Percentiles rank a stretch among this genome's conserved stretches.
Conservation (phyloP, 2,113 vertebrate genomes). For the Psittacus erithacus region DNA sequence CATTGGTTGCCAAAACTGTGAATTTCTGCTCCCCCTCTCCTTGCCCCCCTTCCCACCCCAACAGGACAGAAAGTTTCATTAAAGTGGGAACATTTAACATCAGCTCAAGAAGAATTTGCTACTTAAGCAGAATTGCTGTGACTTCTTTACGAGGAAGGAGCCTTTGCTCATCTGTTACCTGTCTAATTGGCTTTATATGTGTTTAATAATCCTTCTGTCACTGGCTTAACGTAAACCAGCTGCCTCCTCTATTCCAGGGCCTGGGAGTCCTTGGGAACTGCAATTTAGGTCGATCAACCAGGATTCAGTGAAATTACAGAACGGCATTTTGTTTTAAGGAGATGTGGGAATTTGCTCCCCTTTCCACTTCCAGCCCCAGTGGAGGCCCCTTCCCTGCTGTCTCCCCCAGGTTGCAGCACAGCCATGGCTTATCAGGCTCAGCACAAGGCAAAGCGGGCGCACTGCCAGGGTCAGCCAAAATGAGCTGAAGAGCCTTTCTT, state of each 20-base stretch:
- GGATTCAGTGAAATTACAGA: background rate
- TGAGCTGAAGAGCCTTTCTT: background rate
- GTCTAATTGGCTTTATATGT: background rate
- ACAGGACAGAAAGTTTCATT: background rate
- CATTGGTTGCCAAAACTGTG: background rate
- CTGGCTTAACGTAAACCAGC: background rate
- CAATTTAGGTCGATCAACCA: background rate
- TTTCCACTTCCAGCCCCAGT: background rate
- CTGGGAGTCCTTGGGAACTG: background rate
- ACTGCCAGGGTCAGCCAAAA: background rate
- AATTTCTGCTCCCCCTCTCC: background rate
- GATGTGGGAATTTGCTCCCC: background rate
- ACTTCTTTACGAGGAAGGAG: background rate
- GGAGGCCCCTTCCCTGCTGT: background rate
- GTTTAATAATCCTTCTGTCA: constrained; percentile 4
- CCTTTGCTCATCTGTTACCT: constrained; percentile 9
- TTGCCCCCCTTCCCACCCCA: background rate
- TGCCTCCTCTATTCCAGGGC: background rate
- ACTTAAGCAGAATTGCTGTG: background rate
- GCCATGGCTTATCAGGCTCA: background rate
- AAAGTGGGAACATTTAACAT: background rate
- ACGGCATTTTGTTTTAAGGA: rapidly evolving
- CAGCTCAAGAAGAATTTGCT: background rate
- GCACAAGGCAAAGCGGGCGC: rapidly evolving
- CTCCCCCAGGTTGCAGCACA: background rate